Base-by-base conservation (phyloP, 2,888 invertebrate genomes). In the Agrenia bidenticulata region DNA sequence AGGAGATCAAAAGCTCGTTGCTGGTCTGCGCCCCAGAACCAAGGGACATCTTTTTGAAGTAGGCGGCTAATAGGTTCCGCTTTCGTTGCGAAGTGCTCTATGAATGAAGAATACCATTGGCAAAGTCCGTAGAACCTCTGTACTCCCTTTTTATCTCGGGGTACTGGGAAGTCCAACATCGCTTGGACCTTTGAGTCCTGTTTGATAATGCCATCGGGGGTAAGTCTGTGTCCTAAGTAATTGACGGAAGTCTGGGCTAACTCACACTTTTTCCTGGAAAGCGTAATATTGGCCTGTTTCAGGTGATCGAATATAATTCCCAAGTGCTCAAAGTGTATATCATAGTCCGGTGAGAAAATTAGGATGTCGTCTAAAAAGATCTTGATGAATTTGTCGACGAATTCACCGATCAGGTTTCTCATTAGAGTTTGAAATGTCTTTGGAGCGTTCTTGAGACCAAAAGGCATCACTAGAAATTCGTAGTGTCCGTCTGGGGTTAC, bases 121-220 rank as follows among this genome's bases (percentile, higher is more conserved):
- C 75, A 74, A n/a, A 78, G 61, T 1, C 77, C 77, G 1, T 75
- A 23, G 60, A 77, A 77, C 21, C 72, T 72, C 24, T 58, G 66
- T 1, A 75, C n/a, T 27, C 73, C 56, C 61, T 51, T 63, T 2
- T 63, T 54, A 11, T 1, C 26, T 56, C 17, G 59, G 0, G 77
- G 74, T 15, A 27, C 51, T 21, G 73, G 76, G 64, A 74, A 74
- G 0, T 74, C 68, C 0, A 9, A 17, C 2, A 77, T 71, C 1
- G 66, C 71, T 17, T 45, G 19, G 1, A 67, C 50, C 59, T 75
- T 77, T 7, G 70, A 65, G n/a, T 66, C 67, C 45, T 73, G 66
- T 26, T 69, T 70, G 11, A 56, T 27, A 1, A 76, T 64, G 1
- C 75, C 77, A 2, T 64, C 32, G 2, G 58, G 50, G 1, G 62